Evolutionary conservation across 2,888 invertebrate genomes (phyloP).

Genomic region (Pycnomerus fuliginosus): DNA sequence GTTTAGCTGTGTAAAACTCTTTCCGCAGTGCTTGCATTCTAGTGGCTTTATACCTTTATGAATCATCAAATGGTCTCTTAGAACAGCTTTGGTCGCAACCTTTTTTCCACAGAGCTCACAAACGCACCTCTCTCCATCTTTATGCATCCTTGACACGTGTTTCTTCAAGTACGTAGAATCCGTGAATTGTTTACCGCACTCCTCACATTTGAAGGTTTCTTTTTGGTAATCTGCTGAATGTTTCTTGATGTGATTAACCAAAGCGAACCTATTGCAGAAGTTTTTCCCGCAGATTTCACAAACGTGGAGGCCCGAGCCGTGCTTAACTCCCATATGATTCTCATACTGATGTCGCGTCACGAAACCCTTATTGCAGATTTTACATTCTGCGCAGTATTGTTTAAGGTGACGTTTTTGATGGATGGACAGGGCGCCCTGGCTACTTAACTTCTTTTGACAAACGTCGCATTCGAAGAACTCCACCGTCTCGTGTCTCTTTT

Average conservation of each 20-base stretch:
- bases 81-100: slow-evolving; percentile 48
- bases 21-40: slow-evolving; percentile 61
- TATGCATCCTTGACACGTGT: too few relatives aligned
- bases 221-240: slow-evolving; percentile 33
- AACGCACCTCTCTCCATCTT: slow-evolving; percentile 24
- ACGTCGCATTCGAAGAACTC: too few relatives aligned
- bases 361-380: slow-evolving; percentile 37
- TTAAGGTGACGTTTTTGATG: slow-evolving; percentile 58
- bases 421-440: slow-evolving; percentile 47
- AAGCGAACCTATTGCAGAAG: slow-evolving; percentile 37
- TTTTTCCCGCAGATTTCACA: slow-evolving; percentile 39
- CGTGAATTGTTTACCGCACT: slow-evolving; percentile 40
- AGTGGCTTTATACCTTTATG: slow-evolving; percentile 50
- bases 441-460: slow-evolving; percentile 54
- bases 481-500: too few relatives aligned
- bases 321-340: slow-evolving; percentile 39
- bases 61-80: slow-evolving; percentile 41
- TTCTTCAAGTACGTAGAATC: slow-evolving; percentile 50
- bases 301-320: slow-evolving; percentile 34
- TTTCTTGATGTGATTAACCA: slow-evolving; percentile 37
- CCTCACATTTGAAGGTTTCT: slow-evolving; percentile 43
- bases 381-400: slow-evolving; percentile 56
- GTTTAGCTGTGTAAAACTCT: slow-evolving; percentile 64
- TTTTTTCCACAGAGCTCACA: slow-evolving; percentile 39
- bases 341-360: slow-evolving; percentile 40